Evolutionary conservation across 2,888 invertebrate species (phyloP), one percentile per base, ranked within the genome.

Genomic region (Scrobipalpa atriplicella): DNA sequence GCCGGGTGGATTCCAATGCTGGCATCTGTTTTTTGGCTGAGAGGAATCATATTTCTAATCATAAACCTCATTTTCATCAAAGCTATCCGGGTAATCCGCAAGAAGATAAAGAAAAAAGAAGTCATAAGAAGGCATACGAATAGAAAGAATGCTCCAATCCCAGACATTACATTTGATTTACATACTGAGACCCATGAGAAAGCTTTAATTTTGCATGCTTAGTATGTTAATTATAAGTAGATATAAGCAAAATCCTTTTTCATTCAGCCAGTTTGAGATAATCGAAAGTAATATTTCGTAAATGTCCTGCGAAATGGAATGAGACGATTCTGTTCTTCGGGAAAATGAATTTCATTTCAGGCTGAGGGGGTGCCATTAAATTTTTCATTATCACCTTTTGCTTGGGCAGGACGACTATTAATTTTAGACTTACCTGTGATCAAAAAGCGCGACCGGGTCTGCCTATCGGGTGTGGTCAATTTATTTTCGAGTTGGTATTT

Each of bases 291-390:
- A 38, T 54, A 36, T 38, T 21, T 56, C 29, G 19, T 56, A 29
- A 21, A 56, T 6, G 54, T 2, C 21, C 11, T 6, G 21, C 54
- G 13, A 76, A 78, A 77, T 74, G 72, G 74, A 83, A 80, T 76
- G 77, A 78, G 75, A 72, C 70, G 73, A 73, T 76, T 71, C 75
- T 78, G 75, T 78, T 79, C 76, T 75, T 72, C 72, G 75, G 71
- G 74, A 81, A 86, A 87, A 89, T 85, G 82, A 86, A 88, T 87
- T 88, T 81, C 69, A 71, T 87, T 88, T 82, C 68, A 70, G 73
- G 75, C 73, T 74, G 73, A 75, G 73, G 75, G 75, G 77, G 2
- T 70, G 77, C 80, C 78, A 82, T 87, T 84, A 85, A 81, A 83
- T 86, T 85, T 87, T 87, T 89, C 86, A 88, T 90, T 86, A 88